A percentile compares a stretch with the other conserved stretches of the same genome.
phyloP scores from a whole-genome alignment of 2,888 invertebrate genomes.

The Scaptomyza tumidula region DNA sequence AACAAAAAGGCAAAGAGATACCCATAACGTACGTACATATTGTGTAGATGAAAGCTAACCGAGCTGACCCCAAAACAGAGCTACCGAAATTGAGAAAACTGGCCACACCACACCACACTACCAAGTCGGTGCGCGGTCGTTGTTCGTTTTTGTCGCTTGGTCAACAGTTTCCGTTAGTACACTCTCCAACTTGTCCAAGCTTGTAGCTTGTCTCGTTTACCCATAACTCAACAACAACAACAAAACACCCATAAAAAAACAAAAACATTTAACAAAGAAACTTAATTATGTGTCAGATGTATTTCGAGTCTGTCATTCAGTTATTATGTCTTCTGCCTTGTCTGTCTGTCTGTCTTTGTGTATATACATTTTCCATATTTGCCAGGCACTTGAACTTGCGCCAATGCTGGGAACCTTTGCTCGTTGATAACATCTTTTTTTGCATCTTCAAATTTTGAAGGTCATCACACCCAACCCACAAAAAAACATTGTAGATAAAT shows the following conservation, averaged over 20 bases:
- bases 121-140: slow-evolving; percentile 7
- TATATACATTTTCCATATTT: slow-evolving; percentile 29
- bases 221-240: slow-evolving; percentile 36
- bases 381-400: slow-evolving; percentile 30
- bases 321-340: too few species aligned
- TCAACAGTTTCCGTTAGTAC: slow-evolving; percentile 67
- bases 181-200: slow-evolving; percentile 53
- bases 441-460: not conserved
- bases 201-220: slow-evolving; percentile 57
- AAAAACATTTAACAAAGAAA: slow-evolving; percentile 39
- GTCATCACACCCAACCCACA: too few species aligned
- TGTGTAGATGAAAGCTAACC: slow-evolving; percentile 73
- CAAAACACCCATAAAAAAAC: slow-evolving; percentile 3
- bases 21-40: slow-evolving; percentile 33
- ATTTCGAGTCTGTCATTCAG: slow-evolving; percentile 12
- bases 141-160: slow-evolving; percentile 25
- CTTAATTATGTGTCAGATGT: slow-evolving; percentile 46
- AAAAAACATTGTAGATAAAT: not conserved
- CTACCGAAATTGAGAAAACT: slow-evolving; percentile 19
- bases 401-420: slow-evolving; percentile 40
- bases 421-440: too few species aligned
- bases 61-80: slow-evolving; percentile 50
- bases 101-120: slow-evolving; percentile 2
- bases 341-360: not conserved
- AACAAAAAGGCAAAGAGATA: slow-evolving; percentile 65